These are phyloP conservation scores for Cheirogaleus major DNA, from an alignment of 2,797 vertebrate species.

Conservation along the genomic window DNA sequence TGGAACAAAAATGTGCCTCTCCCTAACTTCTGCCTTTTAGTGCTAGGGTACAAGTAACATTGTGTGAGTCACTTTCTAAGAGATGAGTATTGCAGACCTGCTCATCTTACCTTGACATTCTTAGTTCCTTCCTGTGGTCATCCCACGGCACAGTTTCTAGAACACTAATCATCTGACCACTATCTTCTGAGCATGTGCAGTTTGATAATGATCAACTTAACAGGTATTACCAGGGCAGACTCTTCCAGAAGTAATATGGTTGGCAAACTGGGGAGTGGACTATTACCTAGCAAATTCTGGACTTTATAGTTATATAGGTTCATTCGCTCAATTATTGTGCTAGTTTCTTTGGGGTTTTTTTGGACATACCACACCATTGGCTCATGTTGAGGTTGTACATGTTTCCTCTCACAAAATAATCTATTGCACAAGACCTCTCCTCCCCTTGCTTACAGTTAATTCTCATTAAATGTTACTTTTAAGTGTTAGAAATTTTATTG, in stretches of 20 bases:
- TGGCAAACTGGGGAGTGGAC: not conserved
- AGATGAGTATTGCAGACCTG: not conserved
- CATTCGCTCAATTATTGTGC: not conserved
- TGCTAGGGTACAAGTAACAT: not conserved
- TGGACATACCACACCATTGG: not conserved
- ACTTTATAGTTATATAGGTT: not conserved
- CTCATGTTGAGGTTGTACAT: not conserved
- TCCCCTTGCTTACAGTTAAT: not conserved
- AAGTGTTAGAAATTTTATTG: not conserved
- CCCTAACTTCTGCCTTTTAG: not conserved
- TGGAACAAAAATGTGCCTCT: not conserved
- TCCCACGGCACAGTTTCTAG: not conserved
- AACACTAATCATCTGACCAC: not conserved
- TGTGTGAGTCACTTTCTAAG: not conserved
- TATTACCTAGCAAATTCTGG: not conserved
- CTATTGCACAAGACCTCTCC: not conserved
- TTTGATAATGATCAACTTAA: not conserved
- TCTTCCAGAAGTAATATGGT: not conserved
- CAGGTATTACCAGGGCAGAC: not conserved
- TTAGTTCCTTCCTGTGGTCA: not conserved
- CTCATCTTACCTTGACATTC: not conserved
- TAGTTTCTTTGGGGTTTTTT: not conserved
- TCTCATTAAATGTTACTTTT: not conserved
- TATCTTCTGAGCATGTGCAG: not conserved
- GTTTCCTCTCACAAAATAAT: not conserved